A percentile compares a stretch with the other conserved stretches of the same genome.
Conservation (phyloP, 1,140 invertebrate genomes). For the Leptinotarsa lineolata region DNA sequence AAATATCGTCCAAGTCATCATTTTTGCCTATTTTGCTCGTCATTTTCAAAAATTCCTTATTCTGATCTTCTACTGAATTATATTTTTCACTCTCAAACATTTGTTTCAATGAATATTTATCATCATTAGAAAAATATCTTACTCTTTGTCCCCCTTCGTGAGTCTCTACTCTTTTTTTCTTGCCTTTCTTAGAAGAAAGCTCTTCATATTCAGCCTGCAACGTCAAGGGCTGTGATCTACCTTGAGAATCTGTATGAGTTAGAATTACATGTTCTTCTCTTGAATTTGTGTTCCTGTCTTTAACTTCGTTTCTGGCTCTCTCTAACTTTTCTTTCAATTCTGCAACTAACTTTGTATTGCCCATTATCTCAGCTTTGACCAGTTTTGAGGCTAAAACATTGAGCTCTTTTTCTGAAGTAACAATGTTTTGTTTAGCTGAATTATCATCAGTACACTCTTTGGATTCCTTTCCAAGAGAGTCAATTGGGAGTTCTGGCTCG, state of each 20-base stretch:
- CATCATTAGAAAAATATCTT: constrained; percentile 89
- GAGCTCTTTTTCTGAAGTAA: constrained; percentile 74
- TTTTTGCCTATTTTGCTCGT: constrained; percentile 70
- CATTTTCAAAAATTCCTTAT: constrained; percentile 78
- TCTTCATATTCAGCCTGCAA: constrained; percentile 51
- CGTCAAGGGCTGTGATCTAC: constrained; percentile 64
- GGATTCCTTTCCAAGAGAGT: not conserved
- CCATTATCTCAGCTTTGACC: constrained; percentile 89
- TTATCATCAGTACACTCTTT: not conserved
- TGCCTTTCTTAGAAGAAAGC: constrained; percentile 52
- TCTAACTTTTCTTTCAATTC: constrained; percentile 79
- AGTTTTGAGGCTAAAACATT: constrained; percentile 87
- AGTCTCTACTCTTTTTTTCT: constrained; percentile 70
- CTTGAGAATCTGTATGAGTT: constrained; percentile 71
- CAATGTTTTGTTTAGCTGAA: not conserved
- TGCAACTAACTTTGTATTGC: constrained; percentile 69
- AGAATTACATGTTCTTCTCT: constrained; percentile 70
- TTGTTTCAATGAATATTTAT: constrained; percentile 82
- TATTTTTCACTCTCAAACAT: constrained; percentile 92
- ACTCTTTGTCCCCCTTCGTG: constrained; percentile 74
- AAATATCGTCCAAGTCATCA: constrained; percentile 87
- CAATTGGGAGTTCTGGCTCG: not conserved
- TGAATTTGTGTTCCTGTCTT: constrained; percentile 49
- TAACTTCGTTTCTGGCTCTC: constrained; percentile 64
- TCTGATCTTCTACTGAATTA: constrained; percentile 78